Base-by-base conservation (phyloP, 30 jellyfish, hydroid and myxozoan genomes). In the Rhopilema esculentum region DNA sequence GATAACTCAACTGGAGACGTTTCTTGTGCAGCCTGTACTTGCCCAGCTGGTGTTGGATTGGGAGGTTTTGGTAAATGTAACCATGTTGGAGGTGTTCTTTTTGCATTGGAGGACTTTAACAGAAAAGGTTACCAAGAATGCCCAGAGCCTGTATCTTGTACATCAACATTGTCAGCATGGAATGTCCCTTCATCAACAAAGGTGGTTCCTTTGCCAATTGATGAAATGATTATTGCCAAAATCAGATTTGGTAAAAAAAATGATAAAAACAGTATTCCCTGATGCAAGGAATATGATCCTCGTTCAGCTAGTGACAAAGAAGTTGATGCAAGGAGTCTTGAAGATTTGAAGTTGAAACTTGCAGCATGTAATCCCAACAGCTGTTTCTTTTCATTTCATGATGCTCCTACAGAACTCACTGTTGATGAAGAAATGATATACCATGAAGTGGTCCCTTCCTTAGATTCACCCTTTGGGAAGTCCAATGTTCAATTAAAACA, bases 1-100 rank as follows among this genome's bases (percentile, higher is more conserved):
- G 30, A 29, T 22, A 70, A 70, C 53, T 22, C 49, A 22, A 22
- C 82, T 70, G 82, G 53, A 22, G 82, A 70, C 53, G 53, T 70
- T 70, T 70, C 27, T 28, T 70, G 27, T 40, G 57, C 57, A 40
- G 57, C 57, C 57, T 40, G 57, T 40, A 40, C 57, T 40, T 40
- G 57, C 57, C 82, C 82, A 22, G 82, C 82, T 70, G 82, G 82
- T 28, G 53, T 28, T 22, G 82, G 82, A 20, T 20, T 70, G 53
- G 82, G 82, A 22, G 82, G 82, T 22, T 70, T 24, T 70, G 82
- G 82, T 28, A 70, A 70, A 40, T 40, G 57, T 40, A 40, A 40
- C 57, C 57, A 40, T 40, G 57, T 40, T 40, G 57, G 57, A 40
- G 57, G 57, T 40, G 57, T 40, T 40, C 57, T 40, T 40, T 40